Percentiles rank a stretch among this genome's conserved stretches.
Conservation (phyloP, 2,797 vertebrate species). For the Tolypeutes matacus region DNA sequence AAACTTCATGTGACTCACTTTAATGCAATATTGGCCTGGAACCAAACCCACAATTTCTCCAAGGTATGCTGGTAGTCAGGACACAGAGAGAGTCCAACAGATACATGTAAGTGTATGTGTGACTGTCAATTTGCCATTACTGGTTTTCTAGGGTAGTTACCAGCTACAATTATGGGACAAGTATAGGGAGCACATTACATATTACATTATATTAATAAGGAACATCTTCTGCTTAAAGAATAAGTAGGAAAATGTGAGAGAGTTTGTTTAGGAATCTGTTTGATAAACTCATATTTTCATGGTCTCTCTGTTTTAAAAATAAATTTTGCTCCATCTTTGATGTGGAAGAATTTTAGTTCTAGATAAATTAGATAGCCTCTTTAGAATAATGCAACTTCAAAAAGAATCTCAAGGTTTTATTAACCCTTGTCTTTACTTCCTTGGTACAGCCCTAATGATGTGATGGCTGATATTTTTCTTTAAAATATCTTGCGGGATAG, state of each 20-base stretch:
- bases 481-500: not conserved
- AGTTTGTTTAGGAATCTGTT: not conserved
- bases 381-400: conserved; percentile 27
- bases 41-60: too few species aligned
- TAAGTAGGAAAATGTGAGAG: not conserved
- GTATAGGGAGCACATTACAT: not conserved
- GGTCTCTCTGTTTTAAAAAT: not conserved
- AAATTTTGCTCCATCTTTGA: not conserved
- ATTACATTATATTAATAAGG: not conserved
- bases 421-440: not conserved
- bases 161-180: conserved; percentile 18
- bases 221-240: not conserved
- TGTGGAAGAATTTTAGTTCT: conserved; percentile 1
- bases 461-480: not conserved
- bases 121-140: not conserved
- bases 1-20: too few species aligned
- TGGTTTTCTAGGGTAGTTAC: not conserved
- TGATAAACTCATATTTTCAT: not conserved
- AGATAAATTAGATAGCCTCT: not conserved
- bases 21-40: too few species aligned
- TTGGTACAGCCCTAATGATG: not conserved
- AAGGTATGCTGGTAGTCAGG: not conserved
- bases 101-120: not conserved
- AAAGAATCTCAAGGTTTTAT: conserved; percentile 8
- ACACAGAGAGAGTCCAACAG: not conserved